phyloP scores from a whole-genome alignment of 1,140 invertebrate species.

The Gonatopus flavifemur region DNA sequence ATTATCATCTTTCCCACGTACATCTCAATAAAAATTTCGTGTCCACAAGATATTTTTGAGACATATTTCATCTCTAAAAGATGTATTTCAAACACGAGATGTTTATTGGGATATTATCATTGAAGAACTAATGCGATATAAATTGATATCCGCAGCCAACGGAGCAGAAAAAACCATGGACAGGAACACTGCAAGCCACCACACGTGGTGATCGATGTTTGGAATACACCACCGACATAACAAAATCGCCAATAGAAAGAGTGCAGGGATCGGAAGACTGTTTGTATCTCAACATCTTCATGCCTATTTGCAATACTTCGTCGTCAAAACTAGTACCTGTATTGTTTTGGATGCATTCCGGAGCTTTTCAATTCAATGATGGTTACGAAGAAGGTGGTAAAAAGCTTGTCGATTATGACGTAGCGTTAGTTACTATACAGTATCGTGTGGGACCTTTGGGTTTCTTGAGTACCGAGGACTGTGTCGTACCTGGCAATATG shows the following conservation, averaged over 20 bases:
- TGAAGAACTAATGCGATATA: too few relatives aligned
- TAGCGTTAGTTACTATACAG: slow-evolving; percentile 67
- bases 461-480: slow-evolving; percentile 62
- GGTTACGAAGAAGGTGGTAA: slow-evolving; percentile 55
- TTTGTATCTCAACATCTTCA: slow-evolving; percentile 64
- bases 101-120: too few relatives aligned
- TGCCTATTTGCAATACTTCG: slow-evolving; percentile 41
- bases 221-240: slow-evolving; percentile 21
- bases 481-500: slow-evolving; percentile 61
- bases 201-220: slow-evolving; percentile 31
- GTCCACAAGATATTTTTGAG: too few relatives aligned
- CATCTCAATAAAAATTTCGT: too few relatives aligned
- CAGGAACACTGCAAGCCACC: slow-evolving; percentile 33
- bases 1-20: too few relatives aligned
- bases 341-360: slow-evolving; percentile 50
- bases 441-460: slow-evolving; percentile 65
- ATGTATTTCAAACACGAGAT: too few relatives aligned
- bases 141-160: slow-evolving; percentile 24
- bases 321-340: slow-evolving; percentile 32
- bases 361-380: slow-evolving; percentile 52
- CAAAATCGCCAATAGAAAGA: background rate
- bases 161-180: slow-evolving; percentile 30
- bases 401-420: slow-evolving; percentile 64
- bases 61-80: too few relatives aligned
- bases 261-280: slow-evolving; percentile 61